Base-by-base conservation (phyloP, 2,113 vertebrate genomes). In the Eupsittula cactorum region DNA sequence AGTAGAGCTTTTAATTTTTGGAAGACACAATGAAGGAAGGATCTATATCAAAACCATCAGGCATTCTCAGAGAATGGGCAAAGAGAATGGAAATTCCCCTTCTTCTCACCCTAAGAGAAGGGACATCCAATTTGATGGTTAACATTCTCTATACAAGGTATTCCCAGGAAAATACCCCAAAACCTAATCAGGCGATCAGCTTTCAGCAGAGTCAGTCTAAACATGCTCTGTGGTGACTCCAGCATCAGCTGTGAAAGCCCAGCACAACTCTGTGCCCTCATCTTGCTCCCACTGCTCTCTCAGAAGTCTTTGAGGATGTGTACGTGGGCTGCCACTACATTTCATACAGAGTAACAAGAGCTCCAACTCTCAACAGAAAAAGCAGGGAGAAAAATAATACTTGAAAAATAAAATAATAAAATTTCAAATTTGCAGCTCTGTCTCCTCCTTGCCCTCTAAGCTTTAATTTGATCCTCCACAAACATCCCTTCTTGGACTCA, bases 151-250 rank as follows among this genome's bases (percentile, higher is more conserved):
- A 21, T 2, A 39, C 13, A 60, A 74, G 31, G 57, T 5, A 33
- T 63, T 41, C 39, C 27, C 76, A 82, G 59, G 49, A 91, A 70
- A 86, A 78, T 17, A 75, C 31, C 35, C 50, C 46, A 21, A 46
- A 46, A 27, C 35, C 47, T 68, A 44, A 24, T 11, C 41, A 42
- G 42, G 11, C n/a, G n/a, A 33, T 8, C 20, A 60, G 29, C 35
- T 46, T 50, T 39, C 41, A 50, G 39, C 71, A 41, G 21, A 70
- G 16, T 52, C 25, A 55, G n/a, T 23, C 53, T 64, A 55, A 68
- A 64, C 21, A 10, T 7, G 7, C 27, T 79, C 18, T n/a, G n/a
- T 50, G 20, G 33, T 0, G 0, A 57, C 53, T 46, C 2, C 0
- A 16, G 25, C 64, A 71, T 18, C 59, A 79, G n/a, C 35, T 63